Base-by-base conservation (phyloP, 2,888 invertebrate species). In the Andrena dorsata region DNA sequence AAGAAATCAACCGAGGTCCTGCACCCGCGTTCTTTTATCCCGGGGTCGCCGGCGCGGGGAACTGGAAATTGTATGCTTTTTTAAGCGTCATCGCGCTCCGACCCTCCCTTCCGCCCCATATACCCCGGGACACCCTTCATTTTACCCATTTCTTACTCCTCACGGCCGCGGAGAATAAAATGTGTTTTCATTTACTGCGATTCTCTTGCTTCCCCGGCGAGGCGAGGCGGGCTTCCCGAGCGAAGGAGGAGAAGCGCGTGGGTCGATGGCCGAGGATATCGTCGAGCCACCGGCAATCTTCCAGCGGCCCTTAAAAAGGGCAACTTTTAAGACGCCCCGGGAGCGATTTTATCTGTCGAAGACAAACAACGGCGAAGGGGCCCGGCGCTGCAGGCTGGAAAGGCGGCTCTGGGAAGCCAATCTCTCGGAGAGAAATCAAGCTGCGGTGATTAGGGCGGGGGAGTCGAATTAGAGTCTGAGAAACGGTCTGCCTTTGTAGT, bases 61-160 rank as follows among this genome's bases (percentile, higher is more conserved):
- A 91, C 91, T 91, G 91, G 66, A 88, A 89, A 91, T 91, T 89
- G 90, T 87, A 79, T 74, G 85, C 82, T 78, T 87, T 90, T 88
- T 89, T 64, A 80, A 58, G 41, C 80, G 76, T 81, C 78, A 80
- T 80, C 83, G 81, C 61, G 68, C 64, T 41, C 63, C 49, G 51
- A 65, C 58, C 35, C 56, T 53, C 49, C 49, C 26, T 65, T 56
- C 35, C 53, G 23, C 35, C 64, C 61, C 49, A 61, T 69, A 78
- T 76, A 66, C 69, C 65, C 49, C 76, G 30, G 65, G 56, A 73
- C 28, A 28, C 75, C 79, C 73, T 80, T 78, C 76, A 71, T 70
- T 78, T 23, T 47, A 61, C 30, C 41, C 75, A 41, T 53, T 76
- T 77, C 74, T 49, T 51, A 30, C n/a, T 23, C 53, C 26, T 10